Evolutionary conservation across 30 jellyfish, hydroid and myxozoan species (phyloP), one percentile per base, ranked within the genome.

Genomic region (Hydractinia symbiolongicarpus): DNA sequence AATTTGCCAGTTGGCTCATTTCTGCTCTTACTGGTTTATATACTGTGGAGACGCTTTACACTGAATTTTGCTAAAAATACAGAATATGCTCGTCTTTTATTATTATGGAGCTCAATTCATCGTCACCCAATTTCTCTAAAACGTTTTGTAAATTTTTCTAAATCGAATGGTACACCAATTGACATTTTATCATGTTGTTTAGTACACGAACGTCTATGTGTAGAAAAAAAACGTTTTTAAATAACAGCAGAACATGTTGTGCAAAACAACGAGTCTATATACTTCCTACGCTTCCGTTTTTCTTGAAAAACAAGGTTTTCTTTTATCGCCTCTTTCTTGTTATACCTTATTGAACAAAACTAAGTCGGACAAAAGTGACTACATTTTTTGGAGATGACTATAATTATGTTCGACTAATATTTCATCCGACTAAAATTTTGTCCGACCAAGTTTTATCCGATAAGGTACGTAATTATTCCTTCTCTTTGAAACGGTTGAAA

Each of bases 71-170:
- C 30, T 62, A 50, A 62, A 62, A 9, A 9, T 5, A 62, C 5
- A 62, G 73, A 62, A 62, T 62, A 62, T 62, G 73, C 73, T 62
- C 73, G 9, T 62, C 73, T 15, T 62, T 62, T 50, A 40, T 62
- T 9, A 62, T 9, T 6, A 62, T 62, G 9, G 16, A 5, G 8
- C 73, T 50, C 9, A 62, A 62, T 62, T 62, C 73, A 62, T 62
- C 73, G 30, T 62, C 73, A 15, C 73, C 30, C 30, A 62, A 62
- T 62, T 62, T 62, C 30, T 40, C 16, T 50, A 62, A 40, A 62
- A 62, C 73, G 7, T 62, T 62, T 6, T 7, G 5, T 62, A 62
- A 15, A 50, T 62, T 62, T 62, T 50, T 9, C 73, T 62, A 62
- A 62, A 62, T 62, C 16, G 50, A 62, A 5, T 62, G 73, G 73